These are phyloP conservation scores for Ploceus nigricollis DNA, from an alignment of 2,113 vertebrate species.

Conservation along the genomic window DNA sequence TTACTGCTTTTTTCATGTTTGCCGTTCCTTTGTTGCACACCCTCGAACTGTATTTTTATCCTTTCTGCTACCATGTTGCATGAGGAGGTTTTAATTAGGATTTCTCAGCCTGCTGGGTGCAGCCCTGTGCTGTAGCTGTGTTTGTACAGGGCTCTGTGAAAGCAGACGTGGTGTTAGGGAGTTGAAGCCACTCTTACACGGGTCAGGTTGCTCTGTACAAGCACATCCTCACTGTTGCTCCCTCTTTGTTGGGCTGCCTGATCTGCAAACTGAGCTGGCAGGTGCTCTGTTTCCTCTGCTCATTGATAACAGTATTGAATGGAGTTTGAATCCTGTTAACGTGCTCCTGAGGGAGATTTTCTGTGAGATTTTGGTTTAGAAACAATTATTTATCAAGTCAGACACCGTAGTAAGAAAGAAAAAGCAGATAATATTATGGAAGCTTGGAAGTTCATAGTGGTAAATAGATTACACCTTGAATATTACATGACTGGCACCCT, in stretches of 20 bases:
- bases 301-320: not conserved
- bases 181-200: fast-evolving
- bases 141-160: not conserved
- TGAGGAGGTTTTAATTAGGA: not conserved
- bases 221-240: not conserved
- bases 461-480: not conserved
- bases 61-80: fast-evolving
- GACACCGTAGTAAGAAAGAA: fast-evolving
- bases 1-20: not conserved
- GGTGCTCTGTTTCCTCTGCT: not conserved
- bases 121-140: not conserved
- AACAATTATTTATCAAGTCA: not conserved
- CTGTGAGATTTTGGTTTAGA: not conserved
- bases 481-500: not conserved
- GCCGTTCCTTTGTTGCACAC: not conserved
- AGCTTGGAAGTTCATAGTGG: not conserved
- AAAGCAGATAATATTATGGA: not conserved
- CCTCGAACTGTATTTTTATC: not conserved
- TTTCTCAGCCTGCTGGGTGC: not conserved
- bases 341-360: not conserved
- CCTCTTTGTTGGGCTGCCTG: not conserved
- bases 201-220: not conserved
- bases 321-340: not conserved
- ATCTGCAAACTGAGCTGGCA: not conserved
- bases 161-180: not conserved